Evolutionary conservation across 2,797 vertebrate genomes (phyloP), one percentile per base, ranked within the genome.

Genomic region (Petrocephalus schoutedeni): DNA sequence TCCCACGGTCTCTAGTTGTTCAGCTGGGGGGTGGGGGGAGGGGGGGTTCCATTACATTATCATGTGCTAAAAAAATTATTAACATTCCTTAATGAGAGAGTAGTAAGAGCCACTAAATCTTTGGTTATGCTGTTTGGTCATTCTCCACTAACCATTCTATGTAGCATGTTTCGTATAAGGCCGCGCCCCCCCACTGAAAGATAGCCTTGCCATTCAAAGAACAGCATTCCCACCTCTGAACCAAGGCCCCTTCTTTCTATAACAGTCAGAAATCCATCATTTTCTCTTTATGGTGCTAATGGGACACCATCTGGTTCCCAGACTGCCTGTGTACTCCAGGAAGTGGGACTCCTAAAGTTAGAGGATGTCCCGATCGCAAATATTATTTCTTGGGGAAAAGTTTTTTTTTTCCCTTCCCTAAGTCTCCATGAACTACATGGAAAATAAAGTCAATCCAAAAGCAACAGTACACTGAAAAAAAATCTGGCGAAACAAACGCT

Each of bases 1-100:
- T 80, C 85, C 59, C 2, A 23, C 61, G 2, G 83, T 56, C 2
- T 83, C 83, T 87, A 89, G 10, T 21, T 87, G 53, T 87, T 87
- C 59, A 71, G 85, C 89, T 89, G 87, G 57, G 14, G 64, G 12
- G 49, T 6, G 56, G 12, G 54, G 7, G 36, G 88, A 23, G 12
- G 23, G 54, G 59, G 16, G 28, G 3, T 51, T 86, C 21, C 53
- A 59, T 58, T 36, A 32, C 9, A 61, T 49, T 59, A 16, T 41
- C 14, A 45, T 14, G 16, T 49, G 21, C 51, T 56, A 36, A 56
- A 28, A 56, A 19, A 61, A 59, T 58, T 57, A 86, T n/a, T 49
- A 41, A 59, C 85, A n/a, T 59, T 86, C 14, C 14, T 61, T 45
- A 86, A 59, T 56, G 4, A 28, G 54, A 54, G 23, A 49, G 14